Conservation (phyloP, 2,113 vertebrate species). For the Eurystomus gularis region DNA sequence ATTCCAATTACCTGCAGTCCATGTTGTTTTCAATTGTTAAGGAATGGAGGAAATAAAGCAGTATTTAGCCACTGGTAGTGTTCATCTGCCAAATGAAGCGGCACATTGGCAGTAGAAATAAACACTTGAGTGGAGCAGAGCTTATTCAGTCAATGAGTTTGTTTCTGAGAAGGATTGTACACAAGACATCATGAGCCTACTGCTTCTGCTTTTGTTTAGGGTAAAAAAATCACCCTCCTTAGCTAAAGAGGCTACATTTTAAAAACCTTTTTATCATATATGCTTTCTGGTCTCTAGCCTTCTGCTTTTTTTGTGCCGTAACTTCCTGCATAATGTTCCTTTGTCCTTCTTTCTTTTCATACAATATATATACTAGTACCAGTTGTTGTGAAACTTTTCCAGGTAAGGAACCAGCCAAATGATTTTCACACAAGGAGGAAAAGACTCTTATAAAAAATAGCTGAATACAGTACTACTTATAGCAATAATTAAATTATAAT, state of each 20-base stretch:
- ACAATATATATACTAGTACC: neutral
- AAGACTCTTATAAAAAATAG: neutral
- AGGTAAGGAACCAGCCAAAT: neutral
- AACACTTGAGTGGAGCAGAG: neutral
- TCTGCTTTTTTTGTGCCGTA: neutral
- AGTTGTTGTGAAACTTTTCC: neutral
- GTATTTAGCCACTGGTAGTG: neutral
- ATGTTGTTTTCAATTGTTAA: neutral
- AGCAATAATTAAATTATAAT: neutral
- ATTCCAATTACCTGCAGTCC: neutral
- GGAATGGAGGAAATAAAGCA: neutral
- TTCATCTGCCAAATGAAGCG: neutral
- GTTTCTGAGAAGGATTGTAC: neutral
- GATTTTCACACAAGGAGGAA: neutral
- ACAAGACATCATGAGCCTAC: neutral
- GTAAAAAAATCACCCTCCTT: neutral
- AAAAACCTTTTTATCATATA: neutral
- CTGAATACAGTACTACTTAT: neutral
- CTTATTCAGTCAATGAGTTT: neutral
- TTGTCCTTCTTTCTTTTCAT: neutral
- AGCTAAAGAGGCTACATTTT: neutral
- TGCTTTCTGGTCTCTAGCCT: neutral
- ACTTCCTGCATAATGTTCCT: neutral
- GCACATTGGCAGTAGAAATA: neutral
- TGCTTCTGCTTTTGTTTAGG: neutral